These are phyloP conservation scores for Saturnia pavonia DNA, from an alignment of 2,888 invertebrate genomes.

Conservation along the genomic window DNA sequence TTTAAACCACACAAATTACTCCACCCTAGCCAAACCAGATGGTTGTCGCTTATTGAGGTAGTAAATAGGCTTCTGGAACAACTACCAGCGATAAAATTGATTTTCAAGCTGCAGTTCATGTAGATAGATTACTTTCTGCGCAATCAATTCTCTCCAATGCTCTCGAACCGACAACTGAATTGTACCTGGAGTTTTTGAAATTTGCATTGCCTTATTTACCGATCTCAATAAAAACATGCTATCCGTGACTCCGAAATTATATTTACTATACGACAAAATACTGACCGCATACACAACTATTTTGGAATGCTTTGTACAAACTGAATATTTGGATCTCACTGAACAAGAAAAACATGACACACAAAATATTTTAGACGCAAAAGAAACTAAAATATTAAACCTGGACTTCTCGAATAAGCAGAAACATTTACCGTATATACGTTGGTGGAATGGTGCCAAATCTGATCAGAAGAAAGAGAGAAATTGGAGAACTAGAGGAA, in stretches of 20 bases:
- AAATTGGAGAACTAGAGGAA: too few relatives aligned
- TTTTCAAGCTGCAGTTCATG: conserved; percentile 30
- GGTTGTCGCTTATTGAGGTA: conserved; percentile 33
- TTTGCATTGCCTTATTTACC: too few relatives aligned
- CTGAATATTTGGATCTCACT: conserved; percentile 27
- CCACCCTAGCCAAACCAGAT: conserved; percentile 37
- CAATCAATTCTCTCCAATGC: conserved; percentile 28
- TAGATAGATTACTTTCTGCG: conserved; percentile 34
- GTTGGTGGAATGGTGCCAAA: too few relatives aligned
- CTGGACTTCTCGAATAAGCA: conserved; percentile 21
- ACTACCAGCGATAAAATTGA: conserved; percentile 32
- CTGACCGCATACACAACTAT: conserved; percentile 26
- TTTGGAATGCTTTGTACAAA: conserved; percentile 30
- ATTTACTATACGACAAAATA: conserved; percentile 29
- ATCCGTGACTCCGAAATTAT: conserved; percentile 30
- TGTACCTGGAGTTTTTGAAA: conserved; percentile 24
- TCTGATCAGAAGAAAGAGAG: too few relatives aligned
- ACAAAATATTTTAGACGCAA: conserved; percentile 24
- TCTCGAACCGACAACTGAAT: conserved; percentile 23
- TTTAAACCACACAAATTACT: conserved; percentile 24
- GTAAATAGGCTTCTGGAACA: conserved; percentile 32
- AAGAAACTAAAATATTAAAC: conserved; percentile 29
- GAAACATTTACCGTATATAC: conserved; percentile 24
- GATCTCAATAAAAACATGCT: conserved; percentile 21
- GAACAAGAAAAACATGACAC: conserved; percentile 26